A percentile compares a stretch with the other conserved stretches of the same genome.
These are phyloP conservation scores for Lophochroa leadbeateri DNA, from an alignment of 2,113 vertebrate species.

Conservation along the genomic window DNA sequence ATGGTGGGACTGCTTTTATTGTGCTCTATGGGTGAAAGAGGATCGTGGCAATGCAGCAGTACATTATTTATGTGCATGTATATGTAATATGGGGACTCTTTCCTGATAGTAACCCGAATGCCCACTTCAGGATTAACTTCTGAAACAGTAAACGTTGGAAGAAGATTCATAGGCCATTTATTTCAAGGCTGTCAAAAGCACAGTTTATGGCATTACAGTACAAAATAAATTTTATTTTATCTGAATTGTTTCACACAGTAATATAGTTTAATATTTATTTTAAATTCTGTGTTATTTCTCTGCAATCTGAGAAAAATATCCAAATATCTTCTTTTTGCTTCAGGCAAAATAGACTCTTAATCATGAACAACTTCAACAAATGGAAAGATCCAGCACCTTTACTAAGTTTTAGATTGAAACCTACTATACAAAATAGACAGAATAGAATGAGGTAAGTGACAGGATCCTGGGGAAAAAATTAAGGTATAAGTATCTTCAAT, in stretches of 20 bases:
- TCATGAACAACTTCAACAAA: background rate
- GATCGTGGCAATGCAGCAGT: too few relatives aligned
- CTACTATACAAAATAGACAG: background rate
- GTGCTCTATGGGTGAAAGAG: too few relatives aligned
- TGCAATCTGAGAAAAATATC: background rate
- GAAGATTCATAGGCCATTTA: background rate
- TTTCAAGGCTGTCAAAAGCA: background rate
- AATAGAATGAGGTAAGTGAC: background rate
- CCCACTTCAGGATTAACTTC: background rate
- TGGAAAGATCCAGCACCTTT: background rate
- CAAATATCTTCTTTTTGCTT: background rate
- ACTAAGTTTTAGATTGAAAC: background rate
- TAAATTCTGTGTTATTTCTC: background rate
- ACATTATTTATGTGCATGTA: background rate
- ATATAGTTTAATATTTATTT: background rate
- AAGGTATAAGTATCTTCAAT: background rate
- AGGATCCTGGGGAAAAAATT: background rate
- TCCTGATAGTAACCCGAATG: background rate
- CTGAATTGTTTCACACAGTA: background rate
- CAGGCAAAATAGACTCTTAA: background rate
- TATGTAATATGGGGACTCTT: background rate
- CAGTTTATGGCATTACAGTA: rapidly evolving
- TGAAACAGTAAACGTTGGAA: background rate
- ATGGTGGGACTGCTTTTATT: too few relatives aligned
- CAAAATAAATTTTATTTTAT: background rate